Base-by-base conservation (phyloP, 2,888 invertebrate species). In the Tryphoninae sp. region DNA sequence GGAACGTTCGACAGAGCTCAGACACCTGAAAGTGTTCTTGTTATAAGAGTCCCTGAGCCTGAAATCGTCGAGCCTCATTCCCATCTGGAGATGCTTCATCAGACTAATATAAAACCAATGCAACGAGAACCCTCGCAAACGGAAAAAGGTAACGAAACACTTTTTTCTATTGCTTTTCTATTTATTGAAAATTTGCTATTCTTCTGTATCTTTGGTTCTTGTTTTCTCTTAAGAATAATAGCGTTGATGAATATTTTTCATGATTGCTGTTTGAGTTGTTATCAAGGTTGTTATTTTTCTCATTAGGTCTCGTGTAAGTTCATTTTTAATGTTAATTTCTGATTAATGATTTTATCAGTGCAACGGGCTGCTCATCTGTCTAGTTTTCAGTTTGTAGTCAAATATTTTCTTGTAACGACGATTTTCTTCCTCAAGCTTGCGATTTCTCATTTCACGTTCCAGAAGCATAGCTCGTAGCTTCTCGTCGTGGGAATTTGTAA, bases 11-110 rank as follows among this genome's bases (percentile, higher is more conserved):
- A 69, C 59, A 82, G 79, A 58, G 74, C 84, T 26, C 82, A 68
- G 72, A 83, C 85, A n/a, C 78, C 86, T n/a, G 88, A 89, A 26
- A 88, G 88, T 42, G 90, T 91, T n/a, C 86, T 91, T 40, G 88
- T 90, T 51, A 91, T 91, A 76, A 88, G 91, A 84, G 91, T 91
- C 42, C 91, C 91, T 53, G 91, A 91, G 78, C 89, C 91, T 45
- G 91, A 91, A 86, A 84, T 90, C 73, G 89, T 89, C 73, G 89
- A 88, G 61, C 84, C 89, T 22, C 90, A 90, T 84, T 86, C 91
- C 62, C 89, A 90, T 85, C 84, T 89, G 71, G 91, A 91, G 82
- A 85, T 90, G 75, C 87, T 90, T 58, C 91, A 90, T 72, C 89
- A 90, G 81, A 85, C 89, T 13, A 89, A 89, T 55, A 90, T 91